Conservation (phyloP, 2,888 invertebrate genomes). For the Eupelmus urozonus region DNA sequence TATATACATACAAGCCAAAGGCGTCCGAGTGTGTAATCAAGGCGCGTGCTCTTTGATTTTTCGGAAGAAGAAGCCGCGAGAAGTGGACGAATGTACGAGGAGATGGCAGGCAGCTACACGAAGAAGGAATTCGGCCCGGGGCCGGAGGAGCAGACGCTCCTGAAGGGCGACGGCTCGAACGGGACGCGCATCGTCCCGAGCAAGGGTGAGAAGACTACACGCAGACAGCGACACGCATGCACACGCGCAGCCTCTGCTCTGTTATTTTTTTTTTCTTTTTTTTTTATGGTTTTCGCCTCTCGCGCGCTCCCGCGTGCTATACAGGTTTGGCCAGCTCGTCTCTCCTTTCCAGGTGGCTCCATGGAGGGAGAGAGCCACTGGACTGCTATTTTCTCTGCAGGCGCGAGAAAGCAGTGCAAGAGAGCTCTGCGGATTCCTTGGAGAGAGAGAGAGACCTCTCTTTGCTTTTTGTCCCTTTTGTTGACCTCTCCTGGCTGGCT, state of each 20-base stretch:
- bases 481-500: slow-evolving; percentile 34
- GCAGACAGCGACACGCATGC: background rate
- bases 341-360: background rate
- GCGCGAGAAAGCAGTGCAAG: too few relatives aligned
- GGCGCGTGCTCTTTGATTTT: too few relatives aligned
- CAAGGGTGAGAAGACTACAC: slow-evolving; percentile 72
- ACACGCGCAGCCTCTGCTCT: background rate
- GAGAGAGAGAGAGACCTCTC: too few relatives aligned
- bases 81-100: background rate
- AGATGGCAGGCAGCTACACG: slow-evolving; percentile 75
- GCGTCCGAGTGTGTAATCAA: too few relatives aligned
- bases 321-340: slow-evolving; percentile 21
- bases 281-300: background rate
- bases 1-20: slow-evolving; percentile 2
- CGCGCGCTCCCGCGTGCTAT: too few relatives aligned
- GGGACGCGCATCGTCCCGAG: slow-evolving; percentile 69
- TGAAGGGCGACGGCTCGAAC: slow-evolving; percentile 73
- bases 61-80: too few relatives aligned
- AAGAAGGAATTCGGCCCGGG: slow-evolving; percentile 73
- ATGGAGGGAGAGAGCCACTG: slow-evolving; percentile 1
- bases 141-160: slow-evolving; percentile 74
- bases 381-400: slow-evolving; percentile 42
- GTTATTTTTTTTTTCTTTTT: too few relatives aligned
- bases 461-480: too few relatives aligned
- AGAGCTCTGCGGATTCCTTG: too few relatives aligned